A percentile compares a stretch with the other conserved stretches of the same genome.
Evolutionary conservation across 2,888 invertebrate species (phyloP).

Genomic region (Drosophila kuntzei): DNA sequence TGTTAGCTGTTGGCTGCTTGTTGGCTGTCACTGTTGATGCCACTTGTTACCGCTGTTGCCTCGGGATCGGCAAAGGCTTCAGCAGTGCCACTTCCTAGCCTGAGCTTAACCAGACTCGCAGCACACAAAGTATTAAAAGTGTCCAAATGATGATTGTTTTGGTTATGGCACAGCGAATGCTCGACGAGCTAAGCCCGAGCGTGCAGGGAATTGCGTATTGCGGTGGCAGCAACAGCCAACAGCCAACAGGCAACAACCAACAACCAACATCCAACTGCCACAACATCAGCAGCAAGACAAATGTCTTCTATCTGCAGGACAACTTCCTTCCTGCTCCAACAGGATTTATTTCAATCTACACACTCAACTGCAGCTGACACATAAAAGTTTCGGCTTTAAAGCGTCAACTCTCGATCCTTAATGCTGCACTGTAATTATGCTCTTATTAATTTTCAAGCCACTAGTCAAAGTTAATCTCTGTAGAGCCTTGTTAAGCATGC

Average conservation of each 20-base stretch:
- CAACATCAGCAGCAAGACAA: conserved; percentile 51
- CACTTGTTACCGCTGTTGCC: conserved; percentile 63
- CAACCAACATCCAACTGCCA: conserved; percentile 21
- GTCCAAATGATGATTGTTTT: conserved; percentile 85
- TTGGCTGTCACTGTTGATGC: conserved; percentile 55
- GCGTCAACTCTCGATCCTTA: conserved; percentile 27
- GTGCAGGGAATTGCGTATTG: conserved; percentile 63
- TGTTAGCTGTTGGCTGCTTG: conserved; percentile 40
- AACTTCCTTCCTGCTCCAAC: conserved; percentile 32
- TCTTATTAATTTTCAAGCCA: conserved; percentile 68
- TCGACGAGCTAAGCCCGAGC: conserved; percentile 50
- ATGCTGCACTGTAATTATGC: conserved; percentile 62
- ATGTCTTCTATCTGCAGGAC: conserved; percentile 50
- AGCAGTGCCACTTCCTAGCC: conserved; percentile 22
- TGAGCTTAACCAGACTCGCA: conserved; percentile 22
- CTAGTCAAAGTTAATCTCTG: conserved; percentile 55
- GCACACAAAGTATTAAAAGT: conserved; percentile 83
- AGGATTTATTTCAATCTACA: conserved; percentile 75
- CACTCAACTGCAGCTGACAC: conserved; percentile 24
- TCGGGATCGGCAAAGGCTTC: conserved; percentile 56
- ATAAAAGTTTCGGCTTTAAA: conserved; percentile 33
- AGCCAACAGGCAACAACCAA: conserved; percentile 1
- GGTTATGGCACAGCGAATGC: conserved; percentile 71
- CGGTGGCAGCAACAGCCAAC: conserved; percentile 40
- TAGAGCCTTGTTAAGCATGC: conserved; percentile 58